A percentile compares a stretch with the other conserved stretches of the same genome.
Evolutionary conservation across 2,888 invertebrate species (phyloP).

Genomic region (Caenorhabditis becei): DNA sequence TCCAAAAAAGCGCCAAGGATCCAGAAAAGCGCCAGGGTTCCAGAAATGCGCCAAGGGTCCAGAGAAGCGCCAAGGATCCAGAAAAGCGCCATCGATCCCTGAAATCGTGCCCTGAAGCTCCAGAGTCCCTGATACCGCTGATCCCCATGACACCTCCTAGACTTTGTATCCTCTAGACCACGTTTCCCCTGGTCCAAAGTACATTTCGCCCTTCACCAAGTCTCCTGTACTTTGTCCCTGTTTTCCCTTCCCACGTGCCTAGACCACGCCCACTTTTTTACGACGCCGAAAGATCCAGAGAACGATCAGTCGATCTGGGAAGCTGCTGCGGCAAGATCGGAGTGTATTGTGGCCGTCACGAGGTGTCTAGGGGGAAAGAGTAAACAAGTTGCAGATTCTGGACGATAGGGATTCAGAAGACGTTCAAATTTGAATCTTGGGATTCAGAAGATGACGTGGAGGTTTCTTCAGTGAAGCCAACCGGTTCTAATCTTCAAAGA

Average conservation of each 20-base stretch:
- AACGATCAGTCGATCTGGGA: conserved; percentile 4
- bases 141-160: too few species aligned
- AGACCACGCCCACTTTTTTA: conserved; percentile 2
- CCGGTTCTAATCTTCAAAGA: conserved; percentile 1
- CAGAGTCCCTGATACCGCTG: too few species aligned
- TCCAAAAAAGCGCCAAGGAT: too few species aligned
- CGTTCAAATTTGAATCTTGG: background rate
- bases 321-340: background rate
- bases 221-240: conserved; percentile 31
- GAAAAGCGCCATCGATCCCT: too few species aligned
- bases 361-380: background rate
- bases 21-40: too few species aligned
- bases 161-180: background rate
- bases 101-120: too few species aligned
- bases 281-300: conserved; percentile 7
- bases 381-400: background rate
- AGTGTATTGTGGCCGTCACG: background rate
- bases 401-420: background rate
- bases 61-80: too few species aligned
- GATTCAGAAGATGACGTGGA: background rate
- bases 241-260: conserved; percentile 21
- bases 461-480: background rate
- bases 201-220: background rate
- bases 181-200: conserved; percentile 17
- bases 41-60: too few species aligned